Evolutionary conservation across 2,113 vertebrate genomes (phyloP), one percentile per base, ranked within the genome.

Genomic region (Asarcornis scutulata): DNA sequence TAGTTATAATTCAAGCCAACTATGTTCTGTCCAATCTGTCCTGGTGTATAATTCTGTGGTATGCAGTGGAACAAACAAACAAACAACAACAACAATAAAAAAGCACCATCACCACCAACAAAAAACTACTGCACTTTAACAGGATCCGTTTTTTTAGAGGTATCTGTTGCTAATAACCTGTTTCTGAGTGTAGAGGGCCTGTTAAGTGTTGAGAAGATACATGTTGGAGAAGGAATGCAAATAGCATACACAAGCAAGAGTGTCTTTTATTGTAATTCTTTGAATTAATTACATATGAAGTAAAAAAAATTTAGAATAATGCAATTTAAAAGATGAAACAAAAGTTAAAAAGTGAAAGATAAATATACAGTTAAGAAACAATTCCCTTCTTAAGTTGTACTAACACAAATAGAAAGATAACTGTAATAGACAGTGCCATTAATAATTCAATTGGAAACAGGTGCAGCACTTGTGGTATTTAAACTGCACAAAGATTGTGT

Each of bases 381-480:
- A 20, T 80, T 77, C 34, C 34, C 15, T 5, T 60, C 60, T 62
- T 52, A 62, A 42, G 9, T 14, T 68, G 13, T 66, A 25, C 27
- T 64, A 34, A 79, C 88, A 17, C 25, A 42, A 92, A 59, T 40
- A 7, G 52, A 72, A 88, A 80, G 31, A 13, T 42, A 91, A 80
- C 16, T 58, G 14, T 58, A 93, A 84, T 50, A 79, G 71, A 76
- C 59, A 84, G 53, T 69, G 81, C 1, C 32, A 73, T 96, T 95
- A 95, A 91, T 93, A 83, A 87, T 93, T 93, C 83, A 91, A 14
- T 32, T 86, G 69, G 78, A 97, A 95, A 96, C 83, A 94, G 76
- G 94, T 96, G 92, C 82, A 90, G 69, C 26, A 46, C 31, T 79
- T 83, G 69, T 73, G 77, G 55, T 92, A 88, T 93, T 95, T 93